These are phyloP conservation scores for Gonocerus acuteangulatus DNA, from an alignment of 2,888 invertebrate genomes.

Conservation along the genomic window DNA sequence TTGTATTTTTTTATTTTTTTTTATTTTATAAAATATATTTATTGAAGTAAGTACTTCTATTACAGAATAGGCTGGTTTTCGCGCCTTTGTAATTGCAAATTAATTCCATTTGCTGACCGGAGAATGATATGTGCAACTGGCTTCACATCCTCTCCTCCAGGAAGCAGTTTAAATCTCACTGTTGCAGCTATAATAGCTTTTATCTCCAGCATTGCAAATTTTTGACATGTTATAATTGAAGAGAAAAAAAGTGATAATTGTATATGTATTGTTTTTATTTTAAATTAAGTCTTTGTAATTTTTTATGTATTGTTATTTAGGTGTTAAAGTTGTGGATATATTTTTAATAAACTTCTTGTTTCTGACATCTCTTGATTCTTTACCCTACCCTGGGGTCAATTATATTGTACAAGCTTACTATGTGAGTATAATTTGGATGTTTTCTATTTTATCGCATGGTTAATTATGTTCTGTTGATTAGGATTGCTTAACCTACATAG, in stretches of 20 bases:
- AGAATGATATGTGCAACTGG: slow-evolving; percentile 11
- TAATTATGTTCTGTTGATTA: too few relatives aligned
- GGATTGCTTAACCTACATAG: too few relatives aligned
- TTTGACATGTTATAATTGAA: slow-evolving; percentile 9
- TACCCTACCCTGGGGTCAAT: too few relatives aligned
- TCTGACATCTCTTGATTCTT: too few relatives aligned
- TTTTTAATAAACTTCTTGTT: too few relatives aligned
- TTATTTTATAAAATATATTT: too few relatives aligned
- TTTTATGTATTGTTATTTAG: background rate
- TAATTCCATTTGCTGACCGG: slow-evolving; percentile 13
- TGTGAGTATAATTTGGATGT: too few relatives aligned
- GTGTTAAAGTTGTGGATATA: background rate
- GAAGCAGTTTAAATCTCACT: background rate
- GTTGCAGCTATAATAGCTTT: slow-evolving; percentile 19
- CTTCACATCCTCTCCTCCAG: background rate
- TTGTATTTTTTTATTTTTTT: too few relatives aligned
- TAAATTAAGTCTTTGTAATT: background rate
- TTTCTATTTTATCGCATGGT: too few relatives aligned
- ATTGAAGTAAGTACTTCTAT: too few relatives aligned
- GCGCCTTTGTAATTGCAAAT: background rate
- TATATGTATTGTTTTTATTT: background rate
- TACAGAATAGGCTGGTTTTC: background rate
- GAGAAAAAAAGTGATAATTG: background rate
- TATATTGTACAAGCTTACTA: too few relatives aligned
- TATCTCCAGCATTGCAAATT: slow-evolving; percentile 20